Base-by-base conservation (phyloP, 1,140 invertebrate species). In the Drosophila erecta region DNA sequence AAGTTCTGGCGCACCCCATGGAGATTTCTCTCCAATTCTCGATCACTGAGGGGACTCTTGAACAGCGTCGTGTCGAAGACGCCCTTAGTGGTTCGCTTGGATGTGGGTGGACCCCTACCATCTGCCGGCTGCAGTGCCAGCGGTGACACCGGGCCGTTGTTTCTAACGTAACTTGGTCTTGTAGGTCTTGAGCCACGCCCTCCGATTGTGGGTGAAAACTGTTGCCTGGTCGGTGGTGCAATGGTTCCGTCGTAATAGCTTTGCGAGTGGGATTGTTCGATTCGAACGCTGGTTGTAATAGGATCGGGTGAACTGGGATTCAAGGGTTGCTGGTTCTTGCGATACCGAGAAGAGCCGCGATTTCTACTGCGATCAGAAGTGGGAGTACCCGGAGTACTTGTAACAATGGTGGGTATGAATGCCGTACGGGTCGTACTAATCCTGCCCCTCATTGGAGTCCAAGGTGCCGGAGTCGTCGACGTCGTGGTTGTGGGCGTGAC, bases 181-280 rank as follows among this genome's bases (percentile, higher is more conserved):
- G 84, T 89, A 0, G 81, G 78, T 35, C 79, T 33, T 1, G 65
- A 53, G 15, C 61, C 60, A 12, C 81, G 78, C 6, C 56, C 60
- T 15, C 35, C 17, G 2, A 24, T 27, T 1, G 30, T 62, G 27
- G 64, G 35, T 14, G 41, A 40, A n/a, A 64, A 76, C 12, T 81
- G 65, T 11, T 72, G 80, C 41, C 73, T 44, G 22, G 53, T 79
- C 37, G 90, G 77, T 11, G 87, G 81, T 0, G 84, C 56, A 33
- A 90, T 33, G n/a, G 87, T 90, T 20, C 90, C 90, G 49, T 90
- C 90, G 56, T 91, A 92, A 40, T 84, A 92, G 50, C 87, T 92
- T 30, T 90, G 69, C 0, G 90, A 92, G n/a, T 71, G 84, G 0
- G 87, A 90, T 54, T 92, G 90, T 43, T 92, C 70, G 8, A 92